These are phyloP conservation scores for Idris sp. DNA, from an alignment of 1,140 invertebrate species.

Conservation along the genomic window DNA sequence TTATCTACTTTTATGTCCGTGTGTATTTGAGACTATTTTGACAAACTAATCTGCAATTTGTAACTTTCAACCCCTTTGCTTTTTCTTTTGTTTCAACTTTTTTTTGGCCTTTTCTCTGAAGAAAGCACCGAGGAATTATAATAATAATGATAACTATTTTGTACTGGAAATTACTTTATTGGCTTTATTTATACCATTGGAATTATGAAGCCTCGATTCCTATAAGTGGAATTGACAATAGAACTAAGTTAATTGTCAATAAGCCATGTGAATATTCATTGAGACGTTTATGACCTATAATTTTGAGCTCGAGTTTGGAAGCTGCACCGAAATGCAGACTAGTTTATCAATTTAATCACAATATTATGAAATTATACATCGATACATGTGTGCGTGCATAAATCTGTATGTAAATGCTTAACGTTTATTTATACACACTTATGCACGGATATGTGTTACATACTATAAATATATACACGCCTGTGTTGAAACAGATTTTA, in stretches of 20 bases:
- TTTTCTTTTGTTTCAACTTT: not conserved
- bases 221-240: constrained; percentile 19
- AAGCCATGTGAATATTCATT: constrained; percentile 23
- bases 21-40: constrained; percentile 37
- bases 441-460: constrained; percentile 52
- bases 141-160: not conserved
- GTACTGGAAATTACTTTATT: constrained; percentile 4
- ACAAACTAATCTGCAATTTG: constrained; percentile 47
- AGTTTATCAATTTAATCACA: constrained; percentile 43
- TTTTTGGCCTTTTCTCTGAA: no score
- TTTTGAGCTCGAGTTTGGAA: not conserved
- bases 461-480: constrained; percentile 33
- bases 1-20: constrained; percentile 52
- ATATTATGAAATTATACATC: constrained; percentile 36
- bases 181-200: constrained; percentile 6
- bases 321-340: constrained; percentile 24
- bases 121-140: no score
- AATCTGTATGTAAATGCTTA: constrained; percentile 33
- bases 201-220: constrained; percentile 17
- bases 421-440: constrained; percentile 33
- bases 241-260: constrained; percentile 24
- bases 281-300: not conserved
- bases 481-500: constrained; percentile 50
- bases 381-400: constrained; percentile 48
- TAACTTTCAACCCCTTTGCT: not conserved